A percentile compares a stretch with the other conserved stretches of the same genome.
These are phyloP conservation scores for Lepidocyrtinus sp. DNA, from an alignment of 2,888 invertebrate species.

Conservation along the genomic window DNA sequence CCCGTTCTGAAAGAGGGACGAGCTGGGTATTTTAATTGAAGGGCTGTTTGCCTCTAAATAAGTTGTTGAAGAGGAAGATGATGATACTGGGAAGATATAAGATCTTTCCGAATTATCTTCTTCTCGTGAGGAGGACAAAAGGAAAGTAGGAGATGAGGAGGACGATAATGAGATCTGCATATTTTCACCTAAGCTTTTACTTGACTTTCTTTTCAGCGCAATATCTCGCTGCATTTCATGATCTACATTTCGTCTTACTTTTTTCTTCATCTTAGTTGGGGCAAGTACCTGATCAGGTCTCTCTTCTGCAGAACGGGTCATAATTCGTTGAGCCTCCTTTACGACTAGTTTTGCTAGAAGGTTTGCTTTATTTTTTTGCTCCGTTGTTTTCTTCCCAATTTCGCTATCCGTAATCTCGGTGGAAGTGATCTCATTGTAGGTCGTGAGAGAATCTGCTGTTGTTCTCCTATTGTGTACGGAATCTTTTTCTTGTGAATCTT, in stretches of 20 bases:
- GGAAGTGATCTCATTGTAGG: conserved; percentile 20
- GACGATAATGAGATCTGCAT: conserved; percentile 24
- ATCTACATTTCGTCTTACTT: too few species aligned
- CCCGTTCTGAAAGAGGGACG: conserved; percentile 37
- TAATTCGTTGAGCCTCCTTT: conserved; percentile 32
- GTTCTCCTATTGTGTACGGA: conserved; percentile 18
- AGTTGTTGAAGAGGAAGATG: conserved; percentile 39
- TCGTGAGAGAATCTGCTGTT: conserved; percentile 11
- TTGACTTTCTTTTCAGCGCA: conserved; percentile 28
- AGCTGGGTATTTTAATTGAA: conserved; percentile 24
- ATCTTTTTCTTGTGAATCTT: neutral
- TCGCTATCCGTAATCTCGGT: conserved; percentile 29
- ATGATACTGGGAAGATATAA: conserved; percentile 39
- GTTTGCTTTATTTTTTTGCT: conserved; percentile 13
- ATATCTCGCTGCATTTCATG: too few species aligned
- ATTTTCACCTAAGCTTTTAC: conserved; percentile 12
- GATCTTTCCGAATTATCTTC: neutral
- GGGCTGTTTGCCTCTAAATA: conserved; percentile 33
- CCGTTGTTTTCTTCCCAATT: conserved; percentile 42
- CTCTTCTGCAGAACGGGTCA: conserved; percentile 18
- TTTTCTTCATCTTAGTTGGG: neutral
- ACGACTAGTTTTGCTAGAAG: conserved; percentile 30
- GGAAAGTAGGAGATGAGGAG: conserved; percentile 21
- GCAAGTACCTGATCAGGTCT: neutral
- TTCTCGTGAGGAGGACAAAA: neutral